Evolutionary conservation across 1,140 invertebrate genomes (phyloP), one percentile per base, ranked within the genome.

Genomic region (Maniola jurtina): DNA sequence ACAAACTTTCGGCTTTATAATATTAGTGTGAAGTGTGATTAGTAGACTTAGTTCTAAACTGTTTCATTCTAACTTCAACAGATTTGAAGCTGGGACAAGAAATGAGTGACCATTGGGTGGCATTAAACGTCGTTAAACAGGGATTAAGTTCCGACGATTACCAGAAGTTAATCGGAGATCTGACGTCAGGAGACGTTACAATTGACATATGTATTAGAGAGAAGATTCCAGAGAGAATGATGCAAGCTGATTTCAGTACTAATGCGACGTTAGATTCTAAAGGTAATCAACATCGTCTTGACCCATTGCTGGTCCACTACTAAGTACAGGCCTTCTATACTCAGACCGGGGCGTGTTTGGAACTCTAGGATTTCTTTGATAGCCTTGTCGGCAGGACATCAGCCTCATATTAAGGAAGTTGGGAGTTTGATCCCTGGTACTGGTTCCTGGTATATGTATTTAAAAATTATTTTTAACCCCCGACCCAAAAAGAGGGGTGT

Each of bases 41-140:
- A n/a, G n/a, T n/a, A n/a, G n/a, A n/a, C n/a, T n/a, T n/a, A n/a
- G n/a, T n/a, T 45, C 42, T 45, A 13, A 6, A 8, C 13, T 45
- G 2, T 5, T 45, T 2, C 13, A 5, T 11, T 11, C 10, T 6
- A 11, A 6, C 9, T 42, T 11, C 42, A 2, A 61, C 71, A 3
- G 84, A 93, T 45, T 57, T 82, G 4, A 47, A 77, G 48, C 70
- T 90, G 0, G 81, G 76, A 0, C 80, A 84, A 15, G 73, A 77
- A 38, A 70, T 90, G 33, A 87, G 84, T 64, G 83, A 88, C 45
- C 87, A 90, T 56, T 88, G 88, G 87, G 83, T 89, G 0, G 72
- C 71, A 13, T 48, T 90, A 6, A 78, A 77, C 34, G 76, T 80
- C 0, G 16, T 90, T 10, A 74, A 74, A 33, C 16, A 64, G 0